phyloP scores from a whole-genome alignment of 2,113 vertebrate genomes.

The Egretta garzetta region DNA sequence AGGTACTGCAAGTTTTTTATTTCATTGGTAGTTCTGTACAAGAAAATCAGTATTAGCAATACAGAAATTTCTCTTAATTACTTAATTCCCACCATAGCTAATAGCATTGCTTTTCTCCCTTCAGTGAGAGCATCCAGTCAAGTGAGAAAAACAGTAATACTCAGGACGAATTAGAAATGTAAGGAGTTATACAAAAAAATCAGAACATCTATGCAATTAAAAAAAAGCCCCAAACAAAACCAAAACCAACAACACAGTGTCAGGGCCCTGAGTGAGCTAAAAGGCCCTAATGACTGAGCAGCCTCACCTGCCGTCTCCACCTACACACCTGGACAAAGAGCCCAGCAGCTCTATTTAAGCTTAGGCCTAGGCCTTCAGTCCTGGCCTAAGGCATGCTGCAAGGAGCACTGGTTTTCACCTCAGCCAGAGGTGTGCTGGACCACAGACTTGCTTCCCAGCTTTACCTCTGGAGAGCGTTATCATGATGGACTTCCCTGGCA shows the following conservation, averaged over 20 bases:
- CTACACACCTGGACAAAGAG: background rate
- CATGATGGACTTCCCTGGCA: background rate
- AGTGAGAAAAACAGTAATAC: background rate
- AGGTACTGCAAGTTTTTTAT: conserved; percentile 99
- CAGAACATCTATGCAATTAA: background rate
- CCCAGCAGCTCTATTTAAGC: background rate
- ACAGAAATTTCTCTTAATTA: background rate
- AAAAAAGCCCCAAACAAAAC: background rate
- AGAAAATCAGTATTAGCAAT: background rate
- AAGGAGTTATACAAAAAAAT: background rate
- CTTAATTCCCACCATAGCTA: background rate
- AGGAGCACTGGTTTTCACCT: background rate
- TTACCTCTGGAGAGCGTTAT: background rate
- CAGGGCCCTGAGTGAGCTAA: background rate
- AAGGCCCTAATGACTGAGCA: background rate
- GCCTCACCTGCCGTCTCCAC: background rate
- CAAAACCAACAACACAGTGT: background rate
- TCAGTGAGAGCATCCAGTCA: background rate
- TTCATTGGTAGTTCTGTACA: conserved; percentile 93
- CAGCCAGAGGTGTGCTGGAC: background rate
- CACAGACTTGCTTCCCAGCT: background rate
- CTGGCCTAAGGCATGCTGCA: background rate
- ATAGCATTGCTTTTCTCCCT: background rate
- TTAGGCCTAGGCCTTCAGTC: background rate
- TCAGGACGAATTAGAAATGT: background rate